Evolutionary conservation across 35 echinoderm and acorn worm species (phyloP), one percentile per base, ranked within the genome.

Genomic region (Amphiura filiformis): DNA sequence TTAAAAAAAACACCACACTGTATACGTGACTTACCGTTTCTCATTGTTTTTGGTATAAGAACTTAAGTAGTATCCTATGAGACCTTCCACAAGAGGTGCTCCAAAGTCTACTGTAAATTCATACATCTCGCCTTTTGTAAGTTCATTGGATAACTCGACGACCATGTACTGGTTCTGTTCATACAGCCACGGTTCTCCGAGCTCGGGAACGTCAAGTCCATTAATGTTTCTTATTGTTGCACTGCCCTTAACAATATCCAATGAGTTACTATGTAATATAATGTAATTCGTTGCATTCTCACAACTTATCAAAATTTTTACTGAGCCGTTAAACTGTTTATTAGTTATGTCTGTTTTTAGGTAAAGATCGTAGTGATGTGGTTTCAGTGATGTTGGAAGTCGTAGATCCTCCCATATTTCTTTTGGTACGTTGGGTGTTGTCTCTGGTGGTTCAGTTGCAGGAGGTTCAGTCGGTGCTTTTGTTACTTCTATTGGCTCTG

Each of bases 201-300:
- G 65, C 75, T 65, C 9, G 88, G 80, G 84, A 35, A 84, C 18
- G 23, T 75, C 36, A 7, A 32, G 32, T 7, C 40, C 88, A 84
- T 3, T 56, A 30, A 38, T 40, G 28, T 23, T 78, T 44, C n/a
- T 32, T 49, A 77, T 26, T 0, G 22, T 56, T 76, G 39, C 76
- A 42, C 34, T 61, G 4, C 83, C 83, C 4, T 85, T 32, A 37
- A 61, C 49, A 31, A 99, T 92, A 22, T 83, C 76, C 15, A 94
- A 39, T 47, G 49, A 5, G 64, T 99, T 99, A 65, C 90, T 95
- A 64, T 99, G 96, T 23, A 99, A 37, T n/a, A 99, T 36, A 30
- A 99, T 84, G 2, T 90, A 35, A 57, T 87, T 42, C 9, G 86
- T 99, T 34, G 78, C 35, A 32, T 78, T 31, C 14, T 33, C 7